phyloP scores from a whole-genome alignment of 2,797 vertebrate species.

The Alauda arvensis region DNA sequence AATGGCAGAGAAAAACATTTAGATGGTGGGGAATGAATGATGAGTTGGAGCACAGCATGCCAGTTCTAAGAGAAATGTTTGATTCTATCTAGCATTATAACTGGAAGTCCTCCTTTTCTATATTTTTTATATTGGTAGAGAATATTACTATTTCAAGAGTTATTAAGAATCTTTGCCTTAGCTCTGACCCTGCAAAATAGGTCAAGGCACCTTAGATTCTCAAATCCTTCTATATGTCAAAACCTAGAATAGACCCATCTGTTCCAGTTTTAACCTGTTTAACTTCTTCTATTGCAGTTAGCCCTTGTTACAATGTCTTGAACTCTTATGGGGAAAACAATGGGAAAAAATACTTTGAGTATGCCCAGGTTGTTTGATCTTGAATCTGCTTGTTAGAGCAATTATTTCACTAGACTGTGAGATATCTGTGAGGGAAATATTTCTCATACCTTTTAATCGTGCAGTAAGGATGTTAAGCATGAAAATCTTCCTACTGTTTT shows the following conservation, averaged over 20 bases:
- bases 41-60: background rate
- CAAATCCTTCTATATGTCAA: background rate
- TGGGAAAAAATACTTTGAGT: background rate
- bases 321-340: background rate
- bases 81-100: background rate
- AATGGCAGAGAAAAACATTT: background rate
- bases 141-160: conserved; percentile 1
- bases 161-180: background rate
- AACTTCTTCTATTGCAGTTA: background rate
- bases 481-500: background rate
- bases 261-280: background rate
- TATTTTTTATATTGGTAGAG: conserved; percentile 9
- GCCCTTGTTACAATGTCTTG: background rate
- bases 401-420: background rate
- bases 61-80: background rate
- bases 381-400: background rate
- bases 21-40: background rate
- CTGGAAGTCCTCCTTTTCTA: background rate
- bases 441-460: background rate
- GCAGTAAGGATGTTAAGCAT: background rate
- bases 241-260: background rate
- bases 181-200: conserved; percentile 2
- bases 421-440: background rate
- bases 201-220: background rate
- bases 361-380: background rate